phyloP scores from a whole-genome alignment of 2,797 vertebrate genomes.

The Phoeniculus purpureus region DNA sequence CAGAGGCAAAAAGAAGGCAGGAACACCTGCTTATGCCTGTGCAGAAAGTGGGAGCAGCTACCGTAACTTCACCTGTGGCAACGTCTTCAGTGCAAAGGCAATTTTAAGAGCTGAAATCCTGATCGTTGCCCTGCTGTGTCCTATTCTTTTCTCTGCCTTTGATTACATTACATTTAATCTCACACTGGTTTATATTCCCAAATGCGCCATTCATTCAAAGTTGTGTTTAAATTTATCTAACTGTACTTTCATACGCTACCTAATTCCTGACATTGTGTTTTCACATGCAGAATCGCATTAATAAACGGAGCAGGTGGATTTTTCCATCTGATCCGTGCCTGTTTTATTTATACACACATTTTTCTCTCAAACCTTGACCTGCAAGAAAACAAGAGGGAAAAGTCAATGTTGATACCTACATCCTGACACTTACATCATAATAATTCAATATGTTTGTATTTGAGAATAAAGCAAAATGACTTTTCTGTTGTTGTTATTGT shows the following conservation, averaged over 20 bases:
- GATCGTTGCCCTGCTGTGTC: background rate
- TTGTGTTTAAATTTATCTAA: slow-evolving; percentile 11
- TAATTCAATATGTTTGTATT: slow-evolving; percentile 21
- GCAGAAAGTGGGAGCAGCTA: slow-evolving; percentile 76
- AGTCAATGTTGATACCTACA: slow-evolving; percentile 48
- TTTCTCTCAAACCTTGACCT: slow-evolving; percentile 69
- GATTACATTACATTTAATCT: background rate
- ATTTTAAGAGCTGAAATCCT: background rate
- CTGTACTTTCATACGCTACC: slow-evolving; percentile 10
- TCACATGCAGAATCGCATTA: slow-evolving; percentile 8
- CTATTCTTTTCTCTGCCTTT: background rate
- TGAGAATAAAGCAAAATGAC: slow-evolving; percentile 52
- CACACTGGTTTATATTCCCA: background rate
- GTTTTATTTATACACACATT: slow-evolving; percentile 24
- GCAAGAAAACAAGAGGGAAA: slow-evolving; percentile 55
- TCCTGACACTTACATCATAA: slow-evolving; percentile 56
- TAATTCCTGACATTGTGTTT: slow-evolving; percentile 36
- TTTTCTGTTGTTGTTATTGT: background rate
- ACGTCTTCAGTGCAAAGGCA: slow-evolving; percentile 64
- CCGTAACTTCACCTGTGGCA: slow-evolving; percentile 76
- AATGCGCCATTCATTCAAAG: slow-evolving; percentile 26
- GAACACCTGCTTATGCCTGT: slow-evolving; percentile 76
- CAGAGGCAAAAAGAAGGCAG: slow-evolving; percentile 65
- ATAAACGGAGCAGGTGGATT: slow-evolving; percentile 50
- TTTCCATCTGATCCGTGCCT: slow-evolving; percentile 45